Evolutionary conservation across 2,113 vertebrate genomes (phyloP).

Genomic region (Bujurquina vittata): DNA sequence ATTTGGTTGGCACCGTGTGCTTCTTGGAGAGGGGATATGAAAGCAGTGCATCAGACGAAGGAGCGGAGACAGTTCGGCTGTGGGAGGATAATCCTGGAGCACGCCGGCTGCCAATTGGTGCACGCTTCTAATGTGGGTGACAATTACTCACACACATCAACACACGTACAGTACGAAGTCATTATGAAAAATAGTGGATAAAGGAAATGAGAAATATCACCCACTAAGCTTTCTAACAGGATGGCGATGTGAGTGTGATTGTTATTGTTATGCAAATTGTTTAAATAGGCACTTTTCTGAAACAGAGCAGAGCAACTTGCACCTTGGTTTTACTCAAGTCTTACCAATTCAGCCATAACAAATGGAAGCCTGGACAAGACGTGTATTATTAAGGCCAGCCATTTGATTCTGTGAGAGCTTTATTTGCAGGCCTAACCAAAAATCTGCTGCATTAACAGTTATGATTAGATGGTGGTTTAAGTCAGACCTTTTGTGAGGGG

Average conservation of each 20-base stretch:
- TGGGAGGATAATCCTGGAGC: constrained; percentile 15
- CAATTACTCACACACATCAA: neutral
- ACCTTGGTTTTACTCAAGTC: neutral
- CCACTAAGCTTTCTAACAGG: neutral
- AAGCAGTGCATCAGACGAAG: constrained; percentile 3
- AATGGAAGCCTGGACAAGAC: neutral
- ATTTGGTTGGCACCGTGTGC: constrained; percentile 2
- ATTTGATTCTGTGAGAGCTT: neutral
- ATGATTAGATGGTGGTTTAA: neutral
- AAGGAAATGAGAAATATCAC: neutral
- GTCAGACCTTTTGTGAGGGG: neutral
- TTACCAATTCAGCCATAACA: neutral
- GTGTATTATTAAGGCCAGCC: neutral
- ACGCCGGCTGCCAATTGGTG: constrained; percentile 4
- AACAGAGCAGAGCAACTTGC: neutral
- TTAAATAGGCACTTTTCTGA: neutral
- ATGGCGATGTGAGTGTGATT: neutral
- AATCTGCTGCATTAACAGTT: neutral
- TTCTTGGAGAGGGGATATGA: constrained; percentile 7
- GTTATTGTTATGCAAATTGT: neutral
- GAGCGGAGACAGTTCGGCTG: constrained; percentile 6
- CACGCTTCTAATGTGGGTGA: constrained; percentile 3
- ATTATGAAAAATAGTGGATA: neutral
- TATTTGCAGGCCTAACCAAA: neutral
- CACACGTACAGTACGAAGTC: neutral